Evolutionary conservation across 2,797 vertebrate species (phyloP).

Genomic region (Acanthopagrus latus): DNA sequence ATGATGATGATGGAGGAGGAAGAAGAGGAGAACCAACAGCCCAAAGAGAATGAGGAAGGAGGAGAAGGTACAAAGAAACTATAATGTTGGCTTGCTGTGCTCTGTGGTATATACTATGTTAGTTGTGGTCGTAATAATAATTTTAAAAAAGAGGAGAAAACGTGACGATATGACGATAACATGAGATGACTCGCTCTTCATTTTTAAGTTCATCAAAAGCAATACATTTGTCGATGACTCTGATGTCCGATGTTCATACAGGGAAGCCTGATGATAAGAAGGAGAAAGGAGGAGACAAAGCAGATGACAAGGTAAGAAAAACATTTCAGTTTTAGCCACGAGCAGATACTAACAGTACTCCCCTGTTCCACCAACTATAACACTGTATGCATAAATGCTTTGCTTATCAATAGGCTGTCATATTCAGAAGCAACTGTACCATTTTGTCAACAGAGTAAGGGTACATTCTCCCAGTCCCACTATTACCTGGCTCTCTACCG

Average conservation of each 20-base stretch:
- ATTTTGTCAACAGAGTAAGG: slow-evolving; percentile 87
- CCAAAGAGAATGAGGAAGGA: slow-evolving; percentile 90
- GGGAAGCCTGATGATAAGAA: slow-evolving; percentile 94
- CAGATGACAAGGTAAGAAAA: slow-evolving; percentile 91
- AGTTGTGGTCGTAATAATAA: not conserved
- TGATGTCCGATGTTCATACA: slow-evolving; percentile 59
- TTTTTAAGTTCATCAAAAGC: not conserved
- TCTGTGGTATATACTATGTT: not conserved
- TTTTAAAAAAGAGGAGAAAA: not conserved
- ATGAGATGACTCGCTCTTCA: not conserved
- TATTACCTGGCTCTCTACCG: slow-evolving; percentile 97
- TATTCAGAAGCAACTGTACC: slow-evolving; percentile 22
- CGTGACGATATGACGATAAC: too few relatives aligned
- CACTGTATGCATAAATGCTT: not conserved
- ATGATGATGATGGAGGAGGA: slow-evolving; percentile 95
- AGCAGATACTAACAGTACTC: not conserved
- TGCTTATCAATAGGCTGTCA: not conserved
- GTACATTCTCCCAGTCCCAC: slow-evolving; percentile 90
- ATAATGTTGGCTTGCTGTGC: not conserved
- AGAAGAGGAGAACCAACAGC: slow-evolving; percentile 89
- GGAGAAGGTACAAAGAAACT: slow-evolving; percentile 83
- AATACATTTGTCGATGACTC: not conserved
- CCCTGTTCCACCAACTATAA: not conserved
- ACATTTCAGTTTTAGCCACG: not conserved
- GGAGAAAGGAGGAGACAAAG: slow-evolving; percentile 89